Percentiles rank a stretch among this genome's conserved stretches.
These are phyloP conservation scores for Euspilapteryx auroguttella DNA, from an alignment of 2,888 invertebrate species.

Conservation along the genomic window DNA sequence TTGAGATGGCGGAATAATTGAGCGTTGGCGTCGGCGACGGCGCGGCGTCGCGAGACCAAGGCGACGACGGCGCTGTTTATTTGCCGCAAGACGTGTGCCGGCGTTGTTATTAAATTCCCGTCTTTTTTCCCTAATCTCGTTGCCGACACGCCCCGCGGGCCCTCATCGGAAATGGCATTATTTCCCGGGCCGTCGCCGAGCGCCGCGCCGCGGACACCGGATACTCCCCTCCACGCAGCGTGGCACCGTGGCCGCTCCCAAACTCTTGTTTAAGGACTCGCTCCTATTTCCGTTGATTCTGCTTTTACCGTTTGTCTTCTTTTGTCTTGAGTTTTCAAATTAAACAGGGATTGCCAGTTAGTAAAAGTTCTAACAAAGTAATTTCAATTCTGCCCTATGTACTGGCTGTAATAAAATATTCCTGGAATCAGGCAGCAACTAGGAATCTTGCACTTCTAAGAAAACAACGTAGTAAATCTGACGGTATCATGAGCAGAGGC, in stretches of 20 bases:
- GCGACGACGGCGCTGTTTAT: constrained; percentile 15
- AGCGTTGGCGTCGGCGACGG: too few species aligned
- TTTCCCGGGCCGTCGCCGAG: constrained; percentile 20
- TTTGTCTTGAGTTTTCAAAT: not conserved
- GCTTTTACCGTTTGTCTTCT: constrained; percentile 17
- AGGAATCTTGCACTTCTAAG: too few species aligned
- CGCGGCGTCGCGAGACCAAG: constrained; percentile 5
- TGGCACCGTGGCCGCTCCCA: constrained; percentile 13
- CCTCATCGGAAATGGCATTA: constrained; percentile 54
- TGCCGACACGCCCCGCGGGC: constrained; percentile 39
- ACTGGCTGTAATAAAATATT: too few species aligned
- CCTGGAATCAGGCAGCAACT: too few species aligned
- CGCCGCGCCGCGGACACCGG: constrained; percentile 32
- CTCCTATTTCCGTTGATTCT: constrained; percentile 23
- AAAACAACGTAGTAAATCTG: too few species aligned
- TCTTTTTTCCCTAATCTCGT: constrained; percentile 44
- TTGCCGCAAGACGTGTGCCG: constrained; percentile 27
- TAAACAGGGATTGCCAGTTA: not conserved
- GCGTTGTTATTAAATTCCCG: constrained; percentile 44
- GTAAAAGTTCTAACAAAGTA: not conserved
- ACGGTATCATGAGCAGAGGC: too few species aligned
- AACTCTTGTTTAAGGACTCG: constrained; percentile 25
- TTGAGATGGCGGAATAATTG: too few species aligned
- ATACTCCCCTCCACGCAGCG: constrained; percentile 16
- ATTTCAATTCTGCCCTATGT: too few species aligned